Percentiles rank a stretch among this genome's conserved stretches.
Evolutionary conservation across 2,888 invertebrate species (phyloP).

Genomic region (Dolomedes plantarius): DNA sequence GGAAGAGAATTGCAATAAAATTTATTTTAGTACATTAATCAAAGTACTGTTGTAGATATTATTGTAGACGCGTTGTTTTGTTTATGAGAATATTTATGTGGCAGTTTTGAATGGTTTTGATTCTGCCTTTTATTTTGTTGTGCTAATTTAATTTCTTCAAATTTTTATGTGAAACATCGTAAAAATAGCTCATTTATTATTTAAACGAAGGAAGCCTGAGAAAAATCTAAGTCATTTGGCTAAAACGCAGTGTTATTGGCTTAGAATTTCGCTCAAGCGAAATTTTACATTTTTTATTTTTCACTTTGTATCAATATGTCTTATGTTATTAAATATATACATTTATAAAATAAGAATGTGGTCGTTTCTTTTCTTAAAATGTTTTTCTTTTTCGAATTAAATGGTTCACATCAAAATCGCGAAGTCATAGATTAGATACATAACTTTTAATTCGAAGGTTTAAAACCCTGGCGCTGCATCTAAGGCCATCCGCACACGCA

Average conservation of each 20-base stretch:
- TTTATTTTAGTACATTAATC: conserved; percentile 3
- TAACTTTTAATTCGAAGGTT: too few species aligned
- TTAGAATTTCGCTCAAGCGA: conserved; percentile 19
- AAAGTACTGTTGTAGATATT: conserved; percentile 24
- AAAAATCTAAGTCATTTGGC: conserved; percentile 9
- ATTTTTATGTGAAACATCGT: neutral
- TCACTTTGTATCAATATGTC: conserved; percentile 62
- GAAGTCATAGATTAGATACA: too few species aligned
- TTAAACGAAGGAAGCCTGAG: neutral
- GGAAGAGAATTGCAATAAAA: neutral
- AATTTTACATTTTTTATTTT: conserved; percentile 55
- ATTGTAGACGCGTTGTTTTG: conserved; percentile 6
- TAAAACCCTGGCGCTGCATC: too few species aligned
- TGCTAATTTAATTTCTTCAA: neutral
- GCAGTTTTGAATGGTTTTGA: conserved; percentile 7
- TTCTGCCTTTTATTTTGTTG: conserved; percentile 17
- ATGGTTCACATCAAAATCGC: too few species aligned
- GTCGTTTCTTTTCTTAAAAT: too few species aligned
- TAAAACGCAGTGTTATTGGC: neutral
- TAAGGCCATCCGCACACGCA: too few species aligned
- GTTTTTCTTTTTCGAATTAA: too few species aligned
- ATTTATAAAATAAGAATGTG: conserved; percentile 31
- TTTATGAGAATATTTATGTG: conserved; percentile 26
- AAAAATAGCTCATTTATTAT: conserved; percentile 3
- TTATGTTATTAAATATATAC: conserved; percentile 66